These are phyloP conservation scores for Ceraclea dissimilis DNA, from an alignment of 2,888 invertebrate species.

Conservation along the genomic window DNA sequence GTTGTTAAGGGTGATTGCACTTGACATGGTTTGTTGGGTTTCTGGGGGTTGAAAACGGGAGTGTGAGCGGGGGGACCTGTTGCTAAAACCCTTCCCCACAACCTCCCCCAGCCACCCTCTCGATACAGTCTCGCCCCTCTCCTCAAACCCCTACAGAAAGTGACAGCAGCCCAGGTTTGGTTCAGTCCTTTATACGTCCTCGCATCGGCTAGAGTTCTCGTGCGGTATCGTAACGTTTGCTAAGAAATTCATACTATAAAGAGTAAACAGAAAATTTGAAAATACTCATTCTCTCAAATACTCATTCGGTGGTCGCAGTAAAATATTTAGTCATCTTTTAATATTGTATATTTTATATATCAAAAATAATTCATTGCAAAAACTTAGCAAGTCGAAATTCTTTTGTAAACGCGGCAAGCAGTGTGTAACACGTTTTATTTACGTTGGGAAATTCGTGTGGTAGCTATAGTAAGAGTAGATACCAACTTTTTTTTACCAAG, in stretches of 20 bases:
- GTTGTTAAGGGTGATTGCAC: conserved; percentile 19
- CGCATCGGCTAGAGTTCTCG: not conserved
- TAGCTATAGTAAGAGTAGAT: too few relatives aligned
- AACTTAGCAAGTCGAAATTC: too few relatives aligned
- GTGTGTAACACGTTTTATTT: too few relatives aligned
- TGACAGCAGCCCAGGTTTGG: conserved; percentile 5
- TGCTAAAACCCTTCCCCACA: conserved; percentile 21
- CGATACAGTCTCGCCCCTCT: not conserved
- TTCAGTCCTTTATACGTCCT: not conserved
- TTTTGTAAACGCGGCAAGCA: too few relatives aligned
- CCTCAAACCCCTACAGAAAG: conserved; percentile 7
- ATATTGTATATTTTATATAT: too few relatives aligned
- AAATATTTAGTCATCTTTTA: too few relatives aligned
- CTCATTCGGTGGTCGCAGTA: too few relatives aligned
- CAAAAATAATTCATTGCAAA: too few relatives aligned
- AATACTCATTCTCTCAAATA: not conserved
- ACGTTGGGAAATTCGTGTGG: too few relatives aligned
- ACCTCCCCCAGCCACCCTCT: not conserved
- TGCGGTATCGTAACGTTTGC: too few relatives aligned
- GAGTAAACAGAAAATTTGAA: not conserved
- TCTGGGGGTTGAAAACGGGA: not conserved
- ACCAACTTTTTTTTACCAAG: too few relatives aligned
- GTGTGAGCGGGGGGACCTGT: conserved; percentile 21
- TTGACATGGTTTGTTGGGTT: conserved; percentile 12
- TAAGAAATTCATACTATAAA: not conserved